Evolutionary conservation across 1,140 invertebrate species (phyloP), one percentile per base, ranked within the genome.

Genomic region (Papilio xuthus): DNA sequence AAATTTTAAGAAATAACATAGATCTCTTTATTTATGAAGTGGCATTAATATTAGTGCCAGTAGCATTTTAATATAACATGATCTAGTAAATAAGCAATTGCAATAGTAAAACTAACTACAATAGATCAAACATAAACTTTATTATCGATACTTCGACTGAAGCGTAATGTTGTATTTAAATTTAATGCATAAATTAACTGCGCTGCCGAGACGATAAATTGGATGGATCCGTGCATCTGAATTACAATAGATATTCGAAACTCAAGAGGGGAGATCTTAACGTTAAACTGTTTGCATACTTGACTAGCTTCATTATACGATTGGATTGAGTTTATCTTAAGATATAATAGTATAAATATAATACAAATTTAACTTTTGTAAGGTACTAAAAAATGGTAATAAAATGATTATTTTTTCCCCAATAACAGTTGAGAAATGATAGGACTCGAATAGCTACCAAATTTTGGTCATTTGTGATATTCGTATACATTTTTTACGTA

Each of bases 181-280:
- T 26, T 73, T 23, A 73, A 73, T 73, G 71, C 71, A 73, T 73
- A 73, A 73, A 73, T 73, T 73, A 73, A 42, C 37, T 47, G 41
- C 18, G 32, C n/a, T 42, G 69, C 20, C 7, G 37, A 70, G 69
- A 71, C 18, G 1, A 71, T 71, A 71, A 42, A 41, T 71, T 42
- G 32, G 41, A 41, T 71, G n/a, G 26, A 70, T n/a, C 37, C 69
- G 10, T 42, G 69, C 60, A 67, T 70, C 18, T n/a, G 69, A 41
- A 41, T 41, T 41, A 70, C 69, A 70, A 70, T 42, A 70, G 28
- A 70, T 20, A 70, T 10, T 37, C 32, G 20, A 41, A 41, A 42
- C 37, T 37, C 32, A 41, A 41, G 60, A 28, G 60, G 23, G 32
- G 13, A 28, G 3, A 67, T 67, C 60, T 67, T 67, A 32, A 67